Evolutionary conservation across 1,140 invertebrate genomes (phyloP), one percentile per base, ranked within the genome.

Genomic region (Pachypeltis micranthus): DNA sequence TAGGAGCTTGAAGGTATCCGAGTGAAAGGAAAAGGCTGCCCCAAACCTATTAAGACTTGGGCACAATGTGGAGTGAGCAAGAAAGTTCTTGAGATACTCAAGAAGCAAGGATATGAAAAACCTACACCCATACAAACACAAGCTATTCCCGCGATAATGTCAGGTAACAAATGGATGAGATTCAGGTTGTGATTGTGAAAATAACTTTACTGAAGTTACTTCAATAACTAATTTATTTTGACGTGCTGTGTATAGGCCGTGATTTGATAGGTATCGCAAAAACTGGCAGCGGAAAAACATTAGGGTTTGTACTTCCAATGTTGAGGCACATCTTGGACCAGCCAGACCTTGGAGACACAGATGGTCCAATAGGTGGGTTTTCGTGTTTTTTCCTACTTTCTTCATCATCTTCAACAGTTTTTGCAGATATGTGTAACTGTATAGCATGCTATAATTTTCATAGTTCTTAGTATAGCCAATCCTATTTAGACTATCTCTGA

Each of bases 251-350:
- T n/a, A 66, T 80, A 68, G 86, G 87, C 23, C 74, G 95, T 61
- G 96, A 99, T 79, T 79, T 99, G 29, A 99, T 99, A 72, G 96
- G 96, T 62, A 99, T 99, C 72, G 97, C 97, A 3, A 99, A 99
- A 79, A 99, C 97, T 24, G 96, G 95, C 67, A 97, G 93, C 74
- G 97, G 97, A 14, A 99, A 99, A 78, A 99, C 97, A 1, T 74
- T 99, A 23, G 96, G 96, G 0, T 99, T 99, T 75, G 82, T 99
- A 16, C 74, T 99, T 51, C 97, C 97, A 1, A 96, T 99, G 94
- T 96, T 99, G 74, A 80, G 97, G 56, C 97, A 99, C 69, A 93
- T 99, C 56, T 74, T 96, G 44, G 96, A 98, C 74, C 97, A 99
- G 73, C 85, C 89, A 0, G 82, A 86, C 0, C 73, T 99, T 2